A percentile compares a stretch with the other conserved stretches of the same genome.
These are phyloP conservation scores for Creontiades dilutus DNA, from an alignment of 2,888 invertebrate genomes.

Conservation along the genomic window DNA sequence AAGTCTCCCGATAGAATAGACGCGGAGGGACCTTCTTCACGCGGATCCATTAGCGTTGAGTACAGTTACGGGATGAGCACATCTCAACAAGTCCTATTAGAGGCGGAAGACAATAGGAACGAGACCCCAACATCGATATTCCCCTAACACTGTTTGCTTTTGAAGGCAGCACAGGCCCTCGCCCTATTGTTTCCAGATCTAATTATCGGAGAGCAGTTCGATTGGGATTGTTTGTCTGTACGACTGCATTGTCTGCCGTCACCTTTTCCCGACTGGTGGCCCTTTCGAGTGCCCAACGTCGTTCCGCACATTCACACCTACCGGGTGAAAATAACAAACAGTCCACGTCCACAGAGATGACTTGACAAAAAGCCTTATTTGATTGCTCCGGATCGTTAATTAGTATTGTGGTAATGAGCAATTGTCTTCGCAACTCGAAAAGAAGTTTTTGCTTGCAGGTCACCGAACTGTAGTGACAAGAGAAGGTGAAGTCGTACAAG, in stretches of 20 bases:
- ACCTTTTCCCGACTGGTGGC: background rate
- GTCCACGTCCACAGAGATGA: background rate
- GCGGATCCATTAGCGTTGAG: conserved; percentile 68
- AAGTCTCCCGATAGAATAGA: conserved; percentile 7
- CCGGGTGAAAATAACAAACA: conserved; percentile 14
- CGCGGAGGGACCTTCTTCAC: conserved; percentile 23
- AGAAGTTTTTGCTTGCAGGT: background rate
- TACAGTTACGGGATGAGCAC: conserved; percentile 54
- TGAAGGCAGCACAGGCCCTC: conserved; percentile 32
- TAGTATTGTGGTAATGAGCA: background rate
- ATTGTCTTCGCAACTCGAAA: background rate
- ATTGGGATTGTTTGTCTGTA: conserved; percentile 63
- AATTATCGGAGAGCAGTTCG: conserved; percentile 57
- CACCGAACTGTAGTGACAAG: background rate
- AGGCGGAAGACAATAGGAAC: conserved; percentile 44
- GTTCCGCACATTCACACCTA: conserved; percentile 1
- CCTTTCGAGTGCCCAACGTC: background rate
- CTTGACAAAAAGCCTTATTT: conserved; percentile 30
- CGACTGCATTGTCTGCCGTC: conserved; percentile 57
- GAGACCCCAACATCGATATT: conserved; percentile 59
- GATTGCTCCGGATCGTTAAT: conserved; percentile 20
- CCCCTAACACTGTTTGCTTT: conserved; percentile 58
- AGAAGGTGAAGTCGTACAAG: too few relatives aligned
- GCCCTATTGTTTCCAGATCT: conserved; percentile 55
- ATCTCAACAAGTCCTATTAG: conserved; percentile 63